A percentile compares a stretch with the other conserved stretches of the same genome.
Evolutionary conservation across 2,797 vertebrate genomes (phyloP).

Genomic region (Sebastes jordani): DNA sequence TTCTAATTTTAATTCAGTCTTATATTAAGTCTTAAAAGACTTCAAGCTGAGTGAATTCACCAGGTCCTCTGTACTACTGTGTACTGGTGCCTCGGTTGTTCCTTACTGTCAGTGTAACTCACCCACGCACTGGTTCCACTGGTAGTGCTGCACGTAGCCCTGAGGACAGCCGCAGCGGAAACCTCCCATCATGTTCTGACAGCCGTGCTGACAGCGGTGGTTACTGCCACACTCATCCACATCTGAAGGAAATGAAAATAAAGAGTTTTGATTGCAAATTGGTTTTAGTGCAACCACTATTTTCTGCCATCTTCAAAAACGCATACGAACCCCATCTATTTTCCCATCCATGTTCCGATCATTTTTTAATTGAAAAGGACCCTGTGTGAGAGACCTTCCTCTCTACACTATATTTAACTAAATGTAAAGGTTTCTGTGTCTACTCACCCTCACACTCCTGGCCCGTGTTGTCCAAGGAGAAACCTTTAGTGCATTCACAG

Average conservation of each 20-base stretch:
- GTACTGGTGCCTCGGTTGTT: neutral
- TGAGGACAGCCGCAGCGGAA: slow-evolving; percentile 97
- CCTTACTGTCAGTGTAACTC: slow-evolving; percentile 70
- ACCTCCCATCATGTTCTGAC: slow-evolving; percentile 97
- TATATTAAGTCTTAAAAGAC: too few species aligned
- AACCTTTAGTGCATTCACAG: slow-evolving; percentile 94
- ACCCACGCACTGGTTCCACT: slow-evolving; percentile 99
- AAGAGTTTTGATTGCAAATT: neutral
- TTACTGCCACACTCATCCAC: slow-evolving; percentile 95
- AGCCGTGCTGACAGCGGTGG: slow-evolving; percentile 98
- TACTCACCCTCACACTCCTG: slow-evolving; percentile 89
- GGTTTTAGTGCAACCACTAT: neutral
- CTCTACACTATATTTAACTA: neutral
- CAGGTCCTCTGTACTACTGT: neutral
- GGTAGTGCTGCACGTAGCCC: slow-evolving; percentile 98
- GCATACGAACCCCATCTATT: neutral
- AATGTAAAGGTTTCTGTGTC: neutral
- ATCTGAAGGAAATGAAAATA: slow-evolving; percentile 75
- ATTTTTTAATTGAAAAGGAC: neutral
- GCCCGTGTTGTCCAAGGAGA: slow-evolving; percentile 87
- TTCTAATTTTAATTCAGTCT: too few species aligned
- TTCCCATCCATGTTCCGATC: neutral
- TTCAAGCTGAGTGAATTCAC: neutral
- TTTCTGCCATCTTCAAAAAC: neutral
- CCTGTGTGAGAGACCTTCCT: neutral